Evolutionary conservation across 2,113 vertebrate genomes (phyloP).

Genomic region (Larimichthys crocea): DNA sequence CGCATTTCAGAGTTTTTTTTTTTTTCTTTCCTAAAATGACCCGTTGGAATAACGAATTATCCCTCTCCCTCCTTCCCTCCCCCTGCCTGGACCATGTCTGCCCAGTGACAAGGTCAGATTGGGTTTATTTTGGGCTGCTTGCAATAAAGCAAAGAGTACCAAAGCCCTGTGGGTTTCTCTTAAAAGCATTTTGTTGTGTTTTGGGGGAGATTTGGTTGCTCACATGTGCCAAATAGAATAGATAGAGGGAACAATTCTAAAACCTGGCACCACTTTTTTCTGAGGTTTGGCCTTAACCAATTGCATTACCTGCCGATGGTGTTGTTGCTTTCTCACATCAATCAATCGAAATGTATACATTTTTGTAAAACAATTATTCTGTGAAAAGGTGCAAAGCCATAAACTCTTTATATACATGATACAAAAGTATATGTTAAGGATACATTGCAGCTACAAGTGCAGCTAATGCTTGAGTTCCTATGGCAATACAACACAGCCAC

Average conservation of each 20-base stretch:
- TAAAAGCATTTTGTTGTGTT: conserved; percentile 69
- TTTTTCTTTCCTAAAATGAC: conserved; percentile 42
- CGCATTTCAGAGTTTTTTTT: conserved; percentile 44
- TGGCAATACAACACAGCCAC: neutral
- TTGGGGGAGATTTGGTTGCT: conserved; percentile 8
- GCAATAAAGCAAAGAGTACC: conserved; percentile 23
- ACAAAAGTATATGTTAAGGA: no score
- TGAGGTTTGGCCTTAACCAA: conserved; percentile 38
- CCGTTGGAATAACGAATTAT: conserved; percentile 52
- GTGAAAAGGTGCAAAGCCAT: no score
- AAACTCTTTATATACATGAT: neutral
- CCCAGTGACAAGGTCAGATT: conserved; percentile 66
- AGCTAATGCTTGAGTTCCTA: neutral
- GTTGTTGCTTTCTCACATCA: neutral
- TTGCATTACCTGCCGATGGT: conserved; percentile 8
- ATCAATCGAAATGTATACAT: neutral
- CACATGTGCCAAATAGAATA: conserved; percentile 1
- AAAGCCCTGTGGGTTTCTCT: conserved; percentile 45
- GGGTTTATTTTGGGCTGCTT: conserved; percentile 64
- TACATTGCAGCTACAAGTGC: neutral
- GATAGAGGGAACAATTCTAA: neutral
- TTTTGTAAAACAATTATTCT: neutral
- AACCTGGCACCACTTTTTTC: neutral
- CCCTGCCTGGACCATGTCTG: conserved; percentile 49
- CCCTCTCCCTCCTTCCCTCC: conserved; percentile 17